A percentile compares a stretch with the other conserved stretches of the same genome.
phyloP scores from a whole-genome alignment of 1,140 invertebrate genomes.

The Paralvinella palmiformis region DNA sequence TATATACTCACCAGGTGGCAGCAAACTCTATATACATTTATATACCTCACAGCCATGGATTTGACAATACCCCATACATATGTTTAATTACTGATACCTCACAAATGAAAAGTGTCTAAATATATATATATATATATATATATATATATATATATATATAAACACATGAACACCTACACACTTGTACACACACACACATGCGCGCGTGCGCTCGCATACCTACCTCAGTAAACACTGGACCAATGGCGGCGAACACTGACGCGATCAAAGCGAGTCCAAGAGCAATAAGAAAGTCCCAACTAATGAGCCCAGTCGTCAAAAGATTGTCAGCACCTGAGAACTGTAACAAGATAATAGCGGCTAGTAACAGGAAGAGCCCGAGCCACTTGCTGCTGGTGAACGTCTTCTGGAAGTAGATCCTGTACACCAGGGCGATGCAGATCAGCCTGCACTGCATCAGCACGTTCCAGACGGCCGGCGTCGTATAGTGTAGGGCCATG shows the following conservation, averaged over 20 bases:
- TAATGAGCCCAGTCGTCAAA: too few relatives aligned
- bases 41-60: too few relatives aligned
- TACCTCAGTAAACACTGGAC: slow-evolving; percentile 16
- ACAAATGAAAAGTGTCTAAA: too few relatives aligned
- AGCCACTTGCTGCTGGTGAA: slow-evolving; percentile 12
- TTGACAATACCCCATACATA: too few relatives aligned
- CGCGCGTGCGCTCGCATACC: too few relatives aligned
- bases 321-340: slow-evolving; percentile 2
- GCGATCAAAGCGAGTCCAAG: neutral
- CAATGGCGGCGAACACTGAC: slow-evolving; percentile 12
- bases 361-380: slow-evolving; percentile 7
- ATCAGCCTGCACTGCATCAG: slow-evolving; percentile 14
- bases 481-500: slow-evolving; percentile 8
- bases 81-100: too few relatives aligned
- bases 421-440: slow-evolving; percentile 11
- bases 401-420: slow-evolving; percentile 8
- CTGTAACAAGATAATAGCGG: slow-evolving; percentile 11
- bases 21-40: too few relatives aligned
- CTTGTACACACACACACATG: too few relatives aligned
- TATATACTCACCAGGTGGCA: too few relatives aligned
- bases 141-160: too few relatives aligned
- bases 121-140: too few relatives aligned
- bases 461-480: slow-evolving; percentile 16
- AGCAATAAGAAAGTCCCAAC: slow-evolving; percentile 10
- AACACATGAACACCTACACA: too few relatives aligned